Evolutionary conservation across 2,113 vertebrate species (phyloP).

Genomic region (Brachypodius melanocephalos): DNA sequence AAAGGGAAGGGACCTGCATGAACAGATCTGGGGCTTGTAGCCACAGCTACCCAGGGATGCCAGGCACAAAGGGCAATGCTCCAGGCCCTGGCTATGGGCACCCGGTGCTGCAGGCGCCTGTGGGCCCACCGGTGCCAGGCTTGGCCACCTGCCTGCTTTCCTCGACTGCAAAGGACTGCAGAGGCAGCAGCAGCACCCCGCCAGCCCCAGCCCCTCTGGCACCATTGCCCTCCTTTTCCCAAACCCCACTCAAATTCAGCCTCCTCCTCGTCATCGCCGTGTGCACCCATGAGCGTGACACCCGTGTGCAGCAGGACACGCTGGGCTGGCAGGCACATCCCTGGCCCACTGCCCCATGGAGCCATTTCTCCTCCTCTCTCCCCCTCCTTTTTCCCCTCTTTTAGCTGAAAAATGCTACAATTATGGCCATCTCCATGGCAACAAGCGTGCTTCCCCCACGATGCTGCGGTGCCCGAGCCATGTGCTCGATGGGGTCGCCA

Average conservation of each 20-base stretch:
- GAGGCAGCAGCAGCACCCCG: not conserved
- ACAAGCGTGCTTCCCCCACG: conserved; percentile 72
- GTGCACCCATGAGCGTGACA: fast-evolving
- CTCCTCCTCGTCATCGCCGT: fast-evolving
- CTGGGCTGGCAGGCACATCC: not conserved
- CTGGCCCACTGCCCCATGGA: not conserved
- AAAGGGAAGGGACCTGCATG: not conserved
- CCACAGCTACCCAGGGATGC: fast-evolving
- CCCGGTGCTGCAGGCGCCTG: not conserved
- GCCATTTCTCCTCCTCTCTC: not conserved
- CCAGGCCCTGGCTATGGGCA: fast-evolving
- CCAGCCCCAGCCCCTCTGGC: not conserved
- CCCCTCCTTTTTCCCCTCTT: conserved; percentile 12
- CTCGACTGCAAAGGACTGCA: conserved; percentile 44
- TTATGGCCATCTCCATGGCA: conserved; percentile 64
- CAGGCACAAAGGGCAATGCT: fast-evolving
- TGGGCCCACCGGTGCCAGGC: not conserved
- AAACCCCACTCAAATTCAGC: not conserved
- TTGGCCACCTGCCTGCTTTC: not conserved
- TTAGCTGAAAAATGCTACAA: conserved; percentile 53
- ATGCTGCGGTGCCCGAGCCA: conserved; percentile 66
- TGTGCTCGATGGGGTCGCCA: conserved; percentile 73
- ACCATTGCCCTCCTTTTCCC: not conserved
- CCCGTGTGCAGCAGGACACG: fast-evolving
- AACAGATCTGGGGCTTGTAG: fast-evolving